Evolutionary conservation across 2,797 vertebrate genomes (phyloP).

Genomic region (Mormyrus proboscirostris): DNA sequence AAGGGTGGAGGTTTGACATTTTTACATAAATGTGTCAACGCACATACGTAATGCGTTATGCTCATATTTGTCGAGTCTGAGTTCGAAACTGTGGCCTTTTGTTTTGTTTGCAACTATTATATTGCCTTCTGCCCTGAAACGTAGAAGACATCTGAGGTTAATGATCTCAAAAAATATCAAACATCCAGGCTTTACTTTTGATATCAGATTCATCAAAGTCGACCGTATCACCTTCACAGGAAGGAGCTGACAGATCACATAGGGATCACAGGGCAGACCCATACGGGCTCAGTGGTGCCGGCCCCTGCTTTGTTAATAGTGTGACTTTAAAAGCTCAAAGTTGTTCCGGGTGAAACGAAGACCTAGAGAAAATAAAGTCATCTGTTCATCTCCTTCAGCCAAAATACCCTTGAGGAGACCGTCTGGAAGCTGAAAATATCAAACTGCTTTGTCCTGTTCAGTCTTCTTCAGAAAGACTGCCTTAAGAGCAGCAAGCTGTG

Average conservation of each 20-base stretch:
- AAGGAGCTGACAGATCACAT: background rate
- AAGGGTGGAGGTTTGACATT: background rate
- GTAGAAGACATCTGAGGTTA: background rate
- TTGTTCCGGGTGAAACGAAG: background rate
- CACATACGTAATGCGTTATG: background rate
- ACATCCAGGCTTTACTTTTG: background rate
- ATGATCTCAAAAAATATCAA: background rate
- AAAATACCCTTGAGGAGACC: constrained; percentile 55
- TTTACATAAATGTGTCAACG: background rate
- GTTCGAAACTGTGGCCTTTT: background rate
- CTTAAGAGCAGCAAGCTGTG: constrained; percentile 25
- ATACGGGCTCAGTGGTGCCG: background rate
- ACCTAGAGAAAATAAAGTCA: constrained; percentile 47
- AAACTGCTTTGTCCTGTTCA: constrained; percentile 66
- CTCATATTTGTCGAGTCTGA: background rate
- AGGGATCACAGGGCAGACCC: background rate
- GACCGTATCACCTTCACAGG: background rate
- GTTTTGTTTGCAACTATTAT: background rate
- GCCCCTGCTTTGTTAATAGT: background rate
- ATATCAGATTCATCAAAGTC: background rate
- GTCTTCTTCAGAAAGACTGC: constrained; percentile 51
- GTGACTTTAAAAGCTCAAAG: background rate
- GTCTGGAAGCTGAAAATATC: constrained; percentile 67
- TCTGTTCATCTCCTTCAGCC: constrained; percentile 40
- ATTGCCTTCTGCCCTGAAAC: background rate